Evolutionary conservation across 35 echinoderm and acorn worm genomes (phyloP).

Genomic region (Antedon bifida): DNA sequence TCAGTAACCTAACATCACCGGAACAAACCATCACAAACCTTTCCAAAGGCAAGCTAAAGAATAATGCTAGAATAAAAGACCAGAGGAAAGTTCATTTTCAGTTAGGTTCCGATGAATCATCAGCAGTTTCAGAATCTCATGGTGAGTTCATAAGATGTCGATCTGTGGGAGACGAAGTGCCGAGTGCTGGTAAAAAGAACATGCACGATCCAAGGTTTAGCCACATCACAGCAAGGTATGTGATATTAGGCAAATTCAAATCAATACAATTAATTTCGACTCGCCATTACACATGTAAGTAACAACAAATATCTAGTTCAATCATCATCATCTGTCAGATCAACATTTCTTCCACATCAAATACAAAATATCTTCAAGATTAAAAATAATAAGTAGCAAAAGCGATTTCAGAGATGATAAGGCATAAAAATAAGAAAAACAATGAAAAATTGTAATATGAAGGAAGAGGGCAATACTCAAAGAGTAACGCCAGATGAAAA

Average conservation of each 20-base stretch:
- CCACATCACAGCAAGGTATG: constrained; percentile 61
- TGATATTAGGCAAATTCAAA: neutral
- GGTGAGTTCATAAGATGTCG: constrained; percentile 28
- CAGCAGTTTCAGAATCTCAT: constrained; percentile 29
- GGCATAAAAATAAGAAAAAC: too few species aligned
- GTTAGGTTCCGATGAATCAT: constrained; percentile 49
- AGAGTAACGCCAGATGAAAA: too few species aligned
- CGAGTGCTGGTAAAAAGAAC: constrained; percentile 59
- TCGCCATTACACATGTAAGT: too few species aligned
- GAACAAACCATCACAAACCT: constrained; percentile 14
- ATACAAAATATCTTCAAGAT: too few species aligned
- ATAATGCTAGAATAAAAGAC: constrained; percentile 52
- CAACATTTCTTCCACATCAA: too few species aligned
- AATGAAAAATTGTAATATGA: too few species aligned
- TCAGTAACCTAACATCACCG: neutral
- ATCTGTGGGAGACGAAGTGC: neutral
- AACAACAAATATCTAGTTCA: neutral
- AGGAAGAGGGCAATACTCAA: too few species aligned
- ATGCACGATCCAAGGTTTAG: constrained; percentile 46
- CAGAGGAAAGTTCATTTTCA: constrained; percentile 59
- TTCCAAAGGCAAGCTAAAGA: constrained; percentile 24
- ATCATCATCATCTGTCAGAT: neutral
- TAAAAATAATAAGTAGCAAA: too few species aligned
- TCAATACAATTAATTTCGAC: neutral
- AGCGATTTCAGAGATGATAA: too few species aligned